Evolutionary conservation across 2,113 vertebrate species (phyloP).

Genomic region (Nansenia antarctica): DNA sequence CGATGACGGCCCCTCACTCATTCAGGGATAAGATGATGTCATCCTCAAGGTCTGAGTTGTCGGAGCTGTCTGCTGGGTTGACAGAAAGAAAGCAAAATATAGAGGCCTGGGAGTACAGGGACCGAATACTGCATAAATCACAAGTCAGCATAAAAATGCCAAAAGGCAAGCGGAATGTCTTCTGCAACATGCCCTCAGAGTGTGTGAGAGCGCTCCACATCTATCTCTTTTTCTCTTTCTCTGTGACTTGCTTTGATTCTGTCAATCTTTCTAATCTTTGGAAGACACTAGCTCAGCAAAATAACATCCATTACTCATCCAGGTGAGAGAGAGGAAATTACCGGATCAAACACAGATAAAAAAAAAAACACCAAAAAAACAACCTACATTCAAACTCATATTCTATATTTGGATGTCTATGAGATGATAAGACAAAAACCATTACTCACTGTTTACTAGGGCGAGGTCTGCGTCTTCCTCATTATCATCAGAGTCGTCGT

Average conservation of each 20-base stretch:
- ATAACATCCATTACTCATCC: not conserved
- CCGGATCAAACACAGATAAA: not conserved
- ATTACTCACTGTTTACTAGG: slow-evolving; percentile 90
- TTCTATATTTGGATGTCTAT: too few relatives aligned
- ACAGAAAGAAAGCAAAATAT: slow-evolving; percentile 54
- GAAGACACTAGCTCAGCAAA: not conserved
- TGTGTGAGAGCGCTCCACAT: not conserved
- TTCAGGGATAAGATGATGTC: slow-evolving; percentile 94
- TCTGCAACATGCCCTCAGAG: slow-evolving; percentile 5
- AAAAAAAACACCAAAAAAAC: too few relatives aligned
- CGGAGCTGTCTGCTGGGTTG: slow-evolving; percentile 89
- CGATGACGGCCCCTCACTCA: slow-evolving; percentile 58
- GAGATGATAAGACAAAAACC: not conserved
- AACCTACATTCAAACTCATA: too few relatives aligned
- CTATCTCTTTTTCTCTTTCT: not conserved
- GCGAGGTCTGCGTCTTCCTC: slow-evolving; percentile 86
- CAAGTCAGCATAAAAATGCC: slow-evolving; percentile 25
- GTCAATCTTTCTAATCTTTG: not conserved
- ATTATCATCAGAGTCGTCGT: slow-evolving; percentile 76
- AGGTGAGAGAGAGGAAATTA: too few relatives aligned
- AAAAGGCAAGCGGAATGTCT: slow-evolving; percentile 12
- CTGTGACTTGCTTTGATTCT: not conserved
- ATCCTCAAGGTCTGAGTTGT: slow-evolving; percentile 97
- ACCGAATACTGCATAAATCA: slow-evolving; percentile 29
- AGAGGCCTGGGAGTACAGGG: slow-evolving; percentile 26